Conservation (phyloP, 2,888 invertebrate species). For the Drosophila kambysellisi region DNA sequence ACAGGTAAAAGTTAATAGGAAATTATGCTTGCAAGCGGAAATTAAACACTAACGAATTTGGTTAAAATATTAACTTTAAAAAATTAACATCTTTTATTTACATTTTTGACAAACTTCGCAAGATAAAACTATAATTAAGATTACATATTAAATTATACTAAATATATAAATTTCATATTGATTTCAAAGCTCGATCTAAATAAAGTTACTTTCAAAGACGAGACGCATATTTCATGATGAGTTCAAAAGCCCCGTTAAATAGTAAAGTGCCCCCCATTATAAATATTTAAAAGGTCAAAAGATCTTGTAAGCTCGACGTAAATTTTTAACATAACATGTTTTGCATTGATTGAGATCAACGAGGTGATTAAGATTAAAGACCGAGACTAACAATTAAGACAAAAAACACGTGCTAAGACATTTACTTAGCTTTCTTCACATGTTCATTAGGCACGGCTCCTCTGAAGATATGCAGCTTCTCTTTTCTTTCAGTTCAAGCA, state of each 20-base stretch:
- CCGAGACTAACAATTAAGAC: background rate
- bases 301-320: slow-evolving; percentile 14
- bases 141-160: background rate
- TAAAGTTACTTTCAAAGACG: background rate
- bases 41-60: background rate
- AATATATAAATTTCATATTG: background rate
- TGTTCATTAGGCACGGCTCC: background rate
- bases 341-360: background rate
- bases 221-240: background rate
- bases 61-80: background rate
- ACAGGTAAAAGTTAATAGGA: slow-evolving; percentile 16
- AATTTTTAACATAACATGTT: slow-evolving; percentile 22
- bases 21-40: slow-evolving; percentile 8
- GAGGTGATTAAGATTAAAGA: background rate
- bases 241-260: slow-evolving; percentile 30
- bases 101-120: background rate
- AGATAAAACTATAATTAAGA: background rate
- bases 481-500: background rate
- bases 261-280: background rate
- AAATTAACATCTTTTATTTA: background rate
- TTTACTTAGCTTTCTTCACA: background rate
- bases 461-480: background rate
- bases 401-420: background rate
- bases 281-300: background rate
- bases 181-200: background rate